Percentiles rank a stretch among this genome's conserved stretches.
These are phyloP conservation scores for Morpho achilles DNA, from an alignment of 2,888 invertebrate genomes.

Conservation along the genomic window DNA sequence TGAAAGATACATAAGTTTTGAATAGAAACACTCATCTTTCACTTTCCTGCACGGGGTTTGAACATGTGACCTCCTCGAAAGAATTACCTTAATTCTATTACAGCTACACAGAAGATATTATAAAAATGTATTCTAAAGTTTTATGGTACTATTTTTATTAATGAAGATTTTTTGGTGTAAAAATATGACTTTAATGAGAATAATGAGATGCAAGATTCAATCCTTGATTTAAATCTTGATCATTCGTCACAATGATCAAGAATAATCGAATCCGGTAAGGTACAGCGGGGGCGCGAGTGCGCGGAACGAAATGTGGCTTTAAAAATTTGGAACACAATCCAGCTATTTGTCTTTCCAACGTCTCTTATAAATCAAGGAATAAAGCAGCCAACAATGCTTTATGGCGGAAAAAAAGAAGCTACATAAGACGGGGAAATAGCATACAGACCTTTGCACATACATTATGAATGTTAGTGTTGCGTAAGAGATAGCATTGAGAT, in stretches of 20 bases:
- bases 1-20: too few species aligned
- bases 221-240: not conserved
- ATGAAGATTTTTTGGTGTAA: too few species aligned
- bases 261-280: conserved; percentile 48
- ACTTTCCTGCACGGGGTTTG: too few species aligned
- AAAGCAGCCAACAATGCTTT: conserved; percentile 82
- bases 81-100: too few species aligned
- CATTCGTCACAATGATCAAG: conserved; percentile 35
- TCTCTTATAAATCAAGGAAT: conserved; percentile 85
- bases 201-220: too few species aligned
- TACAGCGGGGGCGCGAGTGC: conserved; percentile 68
- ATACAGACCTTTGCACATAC: conserved; percentile 65
- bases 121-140: too few species aligned
- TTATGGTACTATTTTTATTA: too few species aligned
- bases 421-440: conserved; percentile 76
- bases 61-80: too few species aligned
- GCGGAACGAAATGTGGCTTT: conserved; percentile 87
- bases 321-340: conserved; percentile 90
- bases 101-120: too few species aligned
- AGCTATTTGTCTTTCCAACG: conserved; percentile 87
- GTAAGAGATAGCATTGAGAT: conserved; percentile 49
- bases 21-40: too few species aligned
- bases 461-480: conserved; percentile 71
- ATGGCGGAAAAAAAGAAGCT: conserved; percentile 78
- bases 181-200: too few species aligned